Conservation (phyloP, 2,888 invertebrate species). For the Ornithoptera priamus region DNA sequence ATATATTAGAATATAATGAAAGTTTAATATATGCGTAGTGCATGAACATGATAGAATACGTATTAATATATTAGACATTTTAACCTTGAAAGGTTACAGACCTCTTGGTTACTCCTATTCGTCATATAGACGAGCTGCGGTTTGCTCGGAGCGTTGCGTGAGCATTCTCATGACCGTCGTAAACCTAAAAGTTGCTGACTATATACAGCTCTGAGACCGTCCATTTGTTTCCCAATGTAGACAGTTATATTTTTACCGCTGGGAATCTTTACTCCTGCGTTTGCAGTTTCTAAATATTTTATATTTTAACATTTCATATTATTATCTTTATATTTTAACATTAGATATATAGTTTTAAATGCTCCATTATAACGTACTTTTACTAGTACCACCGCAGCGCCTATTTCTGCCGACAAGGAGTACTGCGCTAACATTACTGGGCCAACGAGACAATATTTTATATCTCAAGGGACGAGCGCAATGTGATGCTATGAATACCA, state of each 20-base stretch:
- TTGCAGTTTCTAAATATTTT: background rate
- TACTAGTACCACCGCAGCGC: no score
- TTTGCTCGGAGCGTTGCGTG: constrained; percentile 31
- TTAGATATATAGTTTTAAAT: no score
- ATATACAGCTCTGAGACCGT: constrained; percentile 20
- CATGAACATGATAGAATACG: constrained; percentile 15
- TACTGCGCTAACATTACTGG: no score
- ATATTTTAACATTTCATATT: no score
- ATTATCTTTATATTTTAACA: no score
- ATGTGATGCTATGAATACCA: no score
- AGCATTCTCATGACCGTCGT: constrained; percentile 24
- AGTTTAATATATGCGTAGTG: constrained; percentile 35
- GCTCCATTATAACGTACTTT: no score
- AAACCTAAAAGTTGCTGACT: constrained; percentile 30
- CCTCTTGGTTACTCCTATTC: constrained; percentile 34
- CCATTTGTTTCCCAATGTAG: constrained; percentile 18
- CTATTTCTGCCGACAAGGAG: no score
- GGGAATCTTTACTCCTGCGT: background rate
- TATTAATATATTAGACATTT: constrained; percentile 17
- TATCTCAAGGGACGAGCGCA: no score
- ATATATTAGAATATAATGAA: constrained; percentile 59
- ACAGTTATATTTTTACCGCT: background rate
- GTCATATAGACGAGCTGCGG: constrained; percentile 34
- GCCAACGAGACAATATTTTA: no score
- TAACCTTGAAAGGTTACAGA: constrained; percentile 46